Percentiles rank a stretch among this genome's conserved stretches.
These are phyloP conservation scores for Phylloscopus trochiloides DNA, from an alignment of 2,113 vertebrate genomes.

Conservation along the genomic window DNA sequence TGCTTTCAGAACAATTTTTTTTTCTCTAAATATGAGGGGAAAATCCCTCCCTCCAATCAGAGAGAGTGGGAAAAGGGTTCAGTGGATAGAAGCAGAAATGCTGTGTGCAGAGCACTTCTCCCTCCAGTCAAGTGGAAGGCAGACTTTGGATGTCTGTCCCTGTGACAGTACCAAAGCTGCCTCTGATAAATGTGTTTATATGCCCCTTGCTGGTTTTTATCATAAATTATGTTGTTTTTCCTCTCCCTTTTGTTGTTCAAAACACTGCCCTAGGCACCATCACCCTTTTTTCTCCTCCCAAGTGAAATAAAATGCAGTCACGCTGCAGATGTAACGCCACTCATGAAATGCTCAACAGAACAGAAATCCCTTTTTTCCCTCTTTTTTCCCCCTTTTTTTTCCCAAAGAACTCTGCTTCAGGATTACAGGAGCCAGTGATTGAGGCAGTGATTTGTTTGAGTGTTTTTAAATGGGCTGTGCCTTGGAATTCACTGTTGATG, in stretches of 20 bases:
- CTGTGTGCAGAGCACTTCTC: neutral
- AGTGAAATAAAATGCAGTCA: neutral
- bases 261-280: slow-evolving; percentile 8
- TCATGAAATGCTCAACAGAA: neutral
- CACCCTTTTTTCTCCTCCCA: slow-evolving; percentile 43
- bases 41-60: neutral
- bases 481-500: neutral
- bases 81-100: neutral
- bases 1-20: neutral
- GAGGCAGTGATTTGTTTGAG: neutral
- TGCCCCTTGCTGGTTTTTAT: slow-evolving; percentile 51
- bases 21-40: fast-evolving
- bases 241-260: slow-evolving; percentile 40
- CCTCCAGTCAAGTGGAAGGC: neutral
- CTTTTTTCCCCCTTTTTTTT: fast-evolving
- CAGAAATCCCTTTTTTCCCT: neutral
- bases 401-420: neutral
- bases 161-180: neutral
- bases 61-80: neutral
- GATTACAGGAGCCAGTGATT: fast-evolving
- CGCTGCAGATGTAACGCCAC: neutral
- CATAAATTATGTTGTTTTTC: slow-evolving; percentile 36
- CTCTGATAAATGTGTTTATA: slow-evolving; percentile 33
- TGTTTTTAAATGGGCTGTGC: neutral
- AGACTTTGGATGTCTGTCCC: neutral